Evolutionary conservation across 2,113 vertebrate species (phyloP).

Genomic region (Trogon surrucura): DNA sequence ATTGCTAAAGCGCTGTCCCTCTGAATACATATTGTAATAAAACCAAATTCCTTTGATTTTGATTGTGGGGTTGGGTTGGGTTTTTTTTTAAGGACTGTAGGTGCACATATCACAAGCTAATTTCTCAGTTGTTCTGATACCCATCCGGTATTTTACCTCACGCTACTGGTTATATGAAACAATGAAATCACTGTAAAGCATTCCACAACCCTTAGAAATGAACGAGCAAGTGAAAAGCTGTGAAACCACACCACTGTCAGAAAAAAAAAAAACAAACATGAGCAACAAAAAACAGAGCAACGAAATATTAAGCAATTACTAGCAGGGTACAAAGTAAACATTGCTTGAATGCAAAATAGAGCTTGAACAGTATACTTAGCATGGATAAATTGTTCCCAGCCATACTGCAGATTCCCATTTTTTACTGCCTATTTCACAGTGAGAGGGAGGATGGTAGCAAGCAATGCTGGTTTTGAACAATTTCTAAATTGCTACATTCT

Average conservation of each 20-base stretch:
- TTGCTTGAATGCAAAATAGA: background rate
- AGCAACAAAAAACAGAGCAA: background rate
- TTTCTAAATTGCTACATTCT: background rate
- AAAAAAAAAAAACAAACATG: too few species aligned
- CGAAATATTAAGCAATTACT: background rate
- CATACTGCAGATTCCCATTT: accelerated
- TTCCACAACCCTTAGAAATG: background rate
- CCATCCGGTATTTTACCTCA: background rate
- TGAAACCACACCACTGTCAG: background rate
- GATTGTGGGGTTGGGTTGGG: too few species aligned
- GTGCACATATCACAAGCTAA: background rate
- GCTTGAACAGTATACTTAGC: background rate
- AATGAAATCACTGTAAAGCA: background rate
- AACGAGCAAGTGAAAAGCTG: background rate
- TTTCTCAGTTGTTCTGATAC: background rate
- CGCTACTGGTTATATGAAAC: background rate
- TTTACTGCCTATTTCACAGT: accelerated
- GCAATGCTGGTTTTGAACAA: background rate
- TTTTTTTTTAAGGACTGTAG: background rate
- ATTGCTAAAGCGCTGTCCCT: background rate
- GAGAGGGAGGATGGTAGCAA: background rate
- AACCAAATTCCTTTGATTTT: background rate
- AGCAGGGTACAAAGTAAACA: background rate
- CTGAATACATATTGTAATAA: slow-evolving; percentile 6
- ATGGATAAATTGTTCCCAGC: background rate